These are phyloP conservation scores for Myripristis murdjan DNA, from an alignment of 2,797 vertebrate genomes.

Conservation along the genomic window DNA sequence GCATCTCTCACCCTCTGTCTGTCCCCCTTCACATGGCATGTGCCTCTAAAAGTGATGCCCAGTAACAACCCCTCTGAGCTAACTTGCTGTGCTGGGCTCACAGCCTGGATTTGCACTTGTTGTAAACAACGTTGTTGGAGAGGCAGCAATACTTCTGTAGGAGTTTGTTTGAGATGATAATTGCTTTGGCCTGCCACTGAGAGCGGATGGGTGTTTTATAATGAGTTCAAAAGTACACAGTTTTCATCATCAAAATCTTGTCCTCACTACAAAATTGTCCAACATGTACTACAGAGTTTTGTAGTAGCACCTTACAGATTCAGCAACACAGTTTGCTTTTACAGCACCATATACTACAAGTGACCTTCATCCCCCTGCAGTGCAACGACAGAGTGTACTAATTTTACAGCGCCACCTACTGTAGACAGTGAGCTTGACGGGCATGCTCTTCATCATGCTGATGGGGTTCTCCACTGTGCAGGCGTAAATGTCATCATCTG, in stretches of 20 bases:
- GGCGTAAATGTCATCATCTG: slow-evolving; percentile 93
- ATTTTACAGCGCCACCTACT: slow-evolving; percentile 86
- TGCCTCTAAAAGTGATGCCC: slow-evolving; percentile 45
- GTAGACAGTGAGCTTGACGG: slow-evolving; percentile 95
- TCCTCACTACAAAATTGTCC: background rate
- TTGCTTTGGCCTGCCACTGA: slow-evolving; percentile 47
- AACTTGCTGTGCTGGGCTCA: slow-evolving; percentile 38
- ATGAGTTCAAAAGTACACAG: background rate
- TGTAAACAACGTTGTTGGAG: slow-evolving; percentile 75
- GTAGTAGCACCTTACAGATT: no score
- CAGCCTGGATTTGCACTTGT: slow-evolving; percentile 54
- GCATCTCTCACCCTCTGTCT: background rate
- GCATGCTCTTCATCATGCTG: slow-evolving; percentile 91
- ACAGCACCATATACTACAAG: background rate
- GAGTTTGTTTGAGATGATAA: slow-evolving; percentile 57
- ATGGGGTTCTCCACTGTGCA: slow-evolving; percentile 96
- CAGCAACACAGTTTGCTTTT: no score
- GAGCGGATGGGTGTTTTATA: slow-evolving; percentile 21
- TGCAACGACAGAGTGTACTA: slow-evolving; percentile 30
- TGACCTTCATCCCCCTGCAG: background rate
- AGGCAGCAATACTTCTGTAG: slow-evolving; percentile 47
- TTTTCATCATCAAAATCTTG: background rate
- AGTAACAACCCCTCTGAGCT: slow-evolving; percentile 49
- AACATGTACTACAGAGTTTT: no score
- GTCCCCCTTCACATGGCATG: slow-evolving; percentile 47